These are phyloP conservation scores for Rhinoderma darwinii DNA, from an alignment of 2,113 vertebrate genomes.

Conservation along the genomic window DNA sequence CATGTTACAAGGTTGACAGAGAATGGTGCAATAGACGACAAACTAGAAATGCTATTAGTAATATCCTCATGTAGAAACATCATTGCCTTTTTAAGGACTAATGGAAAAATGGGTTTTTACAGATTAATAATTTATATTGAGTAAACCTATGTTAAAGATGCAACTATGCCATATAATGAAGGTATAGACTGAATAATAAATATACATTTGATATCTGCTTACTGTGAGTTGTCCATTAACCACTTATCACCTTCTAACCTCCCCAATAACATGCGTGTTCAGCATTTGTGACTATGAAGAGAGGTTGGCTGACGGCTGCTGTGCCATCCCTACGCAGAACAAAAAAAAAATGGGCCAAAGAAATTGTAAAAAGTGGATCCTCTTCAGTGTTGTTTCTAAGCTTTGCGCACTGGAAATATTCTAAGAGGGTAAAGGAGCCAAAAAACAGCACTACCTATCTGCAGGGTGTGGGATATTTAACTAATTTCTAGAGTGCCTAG, in stretches of 20 bases:
- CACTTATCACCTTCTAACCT: background rate
- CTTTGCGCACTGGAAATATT: too few species aligned
- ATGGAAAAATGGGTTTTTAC: constrained; percentile 1
- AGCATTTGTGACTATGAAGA: background rate
- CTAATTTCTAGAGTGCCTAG: too few species aligned
- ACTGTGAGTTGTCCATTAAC: background rate
- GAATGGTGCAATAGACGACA: constrained; percentile 35
- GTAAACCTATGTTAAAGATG: background rate
- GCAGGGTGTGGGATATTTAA: too few species aligned
- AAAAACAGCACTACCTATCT: too few species aligned
- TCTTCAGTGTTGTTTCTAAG: too few species aligned
- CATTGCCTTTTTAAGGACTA: constrained; percentile 11
- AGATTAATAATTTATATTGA: background rate
- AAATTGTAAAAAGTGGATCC: too few species aligned
- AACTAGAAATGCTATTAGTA: constrained; percentile 24
- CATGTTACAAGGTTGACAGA: constrained; percentile 26
- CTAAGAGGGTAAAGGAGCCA: too few species aligned
- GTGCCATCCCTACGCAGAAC: background rate
- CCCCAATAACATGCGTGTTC: background rate
- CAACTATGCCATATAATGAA: background rate
- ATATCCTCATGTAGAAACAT: background rate
- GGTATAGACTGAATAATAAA: background rate
- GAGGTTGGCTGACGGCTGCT: background rate
- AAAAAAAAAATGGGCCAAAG: background rate
- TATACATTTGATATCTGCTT: background rate